A percentile compares a stretch with the other conserved stretches of the same genome.
Conservation (phyloP, 1,140 invertebrate genomes). For the Manduca sexta region DNA sequence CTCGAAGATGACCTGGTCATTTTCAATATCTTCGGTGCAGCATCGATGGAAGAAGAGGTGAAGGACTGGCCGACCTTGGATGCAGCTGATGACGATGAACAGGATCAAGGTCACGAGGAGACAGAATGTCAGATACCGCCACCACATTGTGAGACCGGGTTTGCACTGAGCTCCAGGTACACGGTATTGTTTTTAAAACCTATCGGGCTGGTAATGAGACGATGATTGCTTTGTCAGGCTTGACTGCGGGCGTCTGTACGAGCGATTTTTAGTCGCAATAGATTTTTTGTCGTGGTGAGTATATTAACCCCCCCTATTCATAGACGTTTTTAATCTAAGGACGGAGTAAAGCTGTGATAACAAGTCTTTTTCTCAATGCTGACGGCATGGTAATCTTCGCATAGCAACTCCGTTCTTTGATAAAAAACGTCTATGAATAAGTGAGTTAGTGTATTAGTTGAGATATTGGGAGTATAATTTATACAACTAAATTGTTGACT, state of each 20-base stretch:
- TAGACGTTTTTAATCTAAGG: no score
- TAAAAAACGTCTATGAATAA: no score
- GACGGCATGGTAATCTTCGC: no score
- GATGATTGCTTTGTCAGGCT: slow-evolving; percentile 16
- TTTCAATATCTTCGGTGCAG: slow-evolving; percentile 49
- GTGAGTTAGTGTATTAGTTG: no score
- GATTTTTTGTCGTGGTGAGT: no score
- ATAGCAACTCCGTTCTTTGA: no score
- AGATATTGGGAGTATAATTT: no score
- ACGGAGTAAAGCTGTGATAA: no score
- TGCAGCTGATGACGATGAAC: slow-evolving; percentile 42
- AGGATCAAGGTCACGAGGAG: slow-evolving; percentile 44
- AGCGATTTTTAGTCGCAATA: slow-evolving; percentile 10
- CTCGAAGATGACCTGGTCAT: slow-evolving; percentile 46
- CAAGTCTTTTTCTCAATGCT: no score
- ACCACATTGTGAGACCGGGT: slow-evolving; percentile 42
- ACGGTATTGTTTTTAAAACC: slow-evolving; percentile 13
- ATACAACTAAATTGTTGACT: no score
- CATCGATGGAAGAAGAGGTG: slow-evolving; percentile 52
- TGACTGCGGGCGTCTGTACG: slow-evolving; percentile 10
- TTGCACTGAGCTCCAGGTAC: neutral
- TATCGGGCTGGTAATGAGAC: slow-evolving; percentile 11
- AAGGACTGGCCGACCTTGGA: slow-evolving; percentile 41
- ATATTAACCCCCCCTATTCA: no score
- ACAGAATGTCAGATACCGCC: slow-evolving; percentile 52